A percentile compares a stretch with the other conserved stretches of the same genome.
These are phyloP conservation scores for Damaliscus lunatus DNA, from an alignment of 2,113 vertebrate species.

Conservation along the genomic window DNA sequence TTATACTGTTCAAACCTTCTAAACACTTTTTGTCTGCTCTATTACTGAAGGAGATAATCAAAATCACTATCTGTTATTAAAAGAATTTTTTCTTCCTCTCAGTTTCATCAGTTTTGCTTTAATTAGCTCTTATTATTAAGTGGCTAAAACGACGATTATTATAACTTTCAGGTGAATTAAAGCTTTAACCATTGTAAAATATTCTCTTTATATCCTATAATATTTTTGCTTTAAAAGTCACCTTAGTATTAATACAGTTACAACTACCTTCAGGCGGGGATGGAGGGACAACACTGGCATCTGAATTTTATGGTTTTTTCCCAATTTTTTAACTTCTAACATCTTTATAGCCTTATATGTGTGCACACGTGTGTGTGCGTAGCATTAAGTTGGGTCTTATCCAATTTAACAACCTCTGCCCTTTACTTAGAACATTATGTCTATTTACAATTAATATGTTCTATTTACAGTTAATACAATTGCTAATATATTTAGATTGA, in stretches of 20 bases:
- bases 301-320: not conserved
- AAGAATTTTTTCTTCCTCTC: not conserved
- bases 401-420: not conserved
- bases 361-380: accelerated
- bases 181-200: not conserved
- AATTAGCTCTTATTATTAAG: not conserved
- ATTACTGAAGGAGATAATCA: not conserved
- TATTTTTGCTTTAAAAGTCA: not conserved
- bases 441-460: not conserved
- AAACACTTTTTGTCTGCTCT: not conserved
- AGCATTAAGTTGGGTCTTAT: not conserved
- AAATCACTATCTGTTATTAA: not conserved
- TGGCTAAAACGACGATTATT: not conserved
- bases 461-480: not conserved
- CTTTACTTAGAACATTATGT: not conserved
- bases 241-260: not conserved
- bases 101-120: not conserved
- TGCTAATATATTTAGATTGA: not conserved
- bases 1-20: not conserved
- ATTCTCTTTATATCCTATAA: not conserved
- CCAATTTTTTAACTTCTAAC: not conserved
- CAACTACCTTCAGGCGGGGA: accelerated
- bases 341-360: not conserved
- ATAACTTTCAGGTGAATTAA: not conserved
- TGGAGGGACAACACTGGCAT: not conserved